Evolutionary conservation across 2,888 invertebrate species (phyloP), one percentile per base, ranked within the genome.

Genomic region (Zaprionus lineosus): DNA sequence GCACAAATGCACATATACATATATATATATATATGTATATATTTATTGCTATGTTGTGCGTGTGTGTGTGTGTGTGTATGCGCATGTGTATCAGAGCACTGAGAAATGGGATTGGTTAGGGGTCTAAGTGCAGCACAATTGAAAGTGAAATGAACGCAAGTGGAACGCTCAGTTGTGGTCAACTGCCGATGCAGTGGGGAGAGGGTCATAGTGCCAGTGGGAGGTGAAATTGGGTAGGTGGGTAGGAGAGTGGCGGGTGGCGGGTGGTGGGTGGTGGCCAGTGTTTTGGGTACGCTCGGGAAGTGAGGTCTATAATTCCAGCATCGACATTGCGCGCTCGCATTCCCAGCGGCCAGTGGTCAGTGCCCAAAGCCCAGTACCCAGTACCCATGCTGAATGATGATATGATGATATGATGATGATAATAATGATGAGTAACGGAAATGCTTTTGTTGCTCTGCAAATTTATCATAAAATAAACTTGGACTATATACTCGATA

Each of bases 391-490:
- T n/a, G n/a, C n/a, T n/a, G n/a, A n/a, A n/a, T n/a, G n/a, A n/a
- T n/a, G n/a, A n/a, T 2, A 14, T 37, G 14, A 19, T 14, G 12
- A 29, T 37, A 26, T 47, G 56, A 58, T 52, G 24, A 8, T 21
- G 28, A 39, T 21, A 34, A 4, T 43, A 40, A 4, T 63, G 72
- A 53, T 60, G 48, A 61, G 65, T 51, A 71, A 56, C 79, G 79
- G 79, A 82, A 81, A 75, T 74, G 74, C 72, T 71, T 71, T 65
- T 74, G 57, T 78, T 73, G 57, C 47, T 64, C 52, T 43, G 44
- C 61, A 64, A 56, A 74, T 62, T 73, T 68, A 68, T 67, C 50
- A 57, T 19, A 53, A 47, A 34, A 56, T 59, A 53, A 53, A 59
- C 40, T 33, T 15, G n/a, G 31, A 6, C 3, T 19, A 15, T 14